These are phyloP conservation scores for Anolis apletophallus DNA, from an alignment of 2,797 vertebrate genomes.

Conservation along the genomic window DNA sequence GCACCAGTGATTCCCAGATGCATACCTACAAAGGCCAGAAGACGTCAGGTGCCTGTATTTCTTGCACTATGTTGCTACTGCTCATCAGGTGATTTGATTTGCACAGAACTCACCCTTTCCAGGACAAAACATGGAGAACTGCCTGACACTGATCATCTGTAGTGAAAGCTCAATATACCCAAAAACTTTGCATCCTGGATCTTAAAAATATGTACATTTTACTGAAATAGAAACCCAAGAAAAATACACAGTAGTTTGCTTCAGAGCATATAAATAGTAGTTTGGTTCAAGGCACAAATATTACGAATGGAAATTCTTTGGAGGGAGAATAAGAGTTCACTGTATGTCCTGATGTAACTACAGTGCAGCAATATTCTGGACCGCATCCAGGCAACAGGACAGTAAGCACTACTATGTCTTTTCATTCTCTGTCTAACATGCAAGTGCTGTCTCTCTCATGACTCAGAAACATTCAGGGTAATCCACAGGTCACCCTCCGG, in stretches of 20 bases:
- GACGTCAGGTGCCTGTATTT: neutral
- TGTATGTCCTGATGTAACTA: too few species aligned
- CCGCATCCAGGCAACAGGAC: neutral
- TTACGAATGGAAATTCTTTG: neutral
- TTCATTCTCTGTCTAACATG: neutral
- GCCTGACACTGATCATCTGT: neutral
- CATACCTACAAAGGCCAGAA: neutral
- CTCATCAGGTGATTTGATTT: neutral
- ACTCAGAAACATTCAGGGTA: neutral
- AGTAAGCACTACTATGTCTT: neutral
- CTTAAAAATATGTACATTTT: neutral
- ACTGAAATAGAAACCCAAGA: neutral
- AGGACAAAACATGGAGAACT: neutral
- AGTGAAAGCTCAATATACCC: neutral
- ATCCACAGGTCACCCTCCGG: neutral
- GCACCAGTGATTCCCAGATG: neutral
- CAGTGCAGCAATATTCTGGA: neutral
- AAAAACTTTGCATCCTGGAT: neutral
- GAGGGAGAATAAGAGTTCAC: neutral
- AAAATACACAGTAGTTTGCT: neutral
- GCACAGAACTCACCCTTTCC: neutral
- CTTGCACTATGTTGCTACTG: neutral
- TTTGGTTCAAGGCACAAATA: neutral
- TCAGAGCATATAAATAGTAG: neutral
- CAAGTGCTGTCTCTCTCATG: neutral